Evolutionary conservation across 2,888 invertebrate species (phyloP).

Genomic region (Drosophila emarginata): DNA sequence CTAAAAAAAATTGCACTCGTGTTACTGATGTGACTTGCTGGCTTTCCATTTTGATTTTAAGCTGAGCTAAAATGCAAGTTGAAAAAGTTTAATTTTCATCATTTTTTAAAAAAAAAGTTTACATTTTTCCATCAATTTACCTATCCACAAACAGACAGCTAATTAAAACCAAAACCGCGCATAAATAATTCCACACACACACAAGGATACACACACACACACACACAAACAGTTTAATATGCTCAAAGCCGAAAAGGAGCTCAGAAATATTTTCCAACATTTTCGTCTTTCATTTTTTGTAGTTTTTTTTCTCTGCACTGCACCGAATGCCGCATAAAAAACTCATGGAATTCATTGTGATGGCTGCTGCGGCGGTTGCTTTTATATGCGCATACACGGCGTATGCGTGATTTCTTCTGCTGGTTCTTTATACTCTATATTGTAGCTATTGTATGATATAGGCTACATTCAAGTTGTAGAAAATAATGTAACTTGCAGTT

Average conservation of each 20-base stretch:
- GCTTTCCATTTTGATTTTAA: too few species aligned
- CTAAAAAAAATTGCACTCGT: too few species aligned
- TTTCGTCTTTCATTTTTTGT: neutral
- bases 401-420: slow-evolving; percentile 45
- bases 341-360: neutral
- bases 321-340: neutral
- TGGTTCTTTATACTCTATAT: slow-evolving; percentile 2
- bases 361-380: slow-evolving; percentile 7
- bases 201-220: neutral
- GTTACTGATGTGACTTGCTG: too few species aligned
- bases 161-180: neutral
- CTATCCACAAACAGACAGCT: neutral
- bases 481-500: neutral
- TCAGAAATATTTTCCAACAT: slow-evolving; percentile 2
- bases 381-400: slow-evolving; percentile 8
- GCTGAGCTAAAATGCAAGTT: too few species aligned
- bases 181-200: slow-evolving; percentile 1
- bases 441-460: neutral
- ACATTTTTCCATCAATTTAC: neutral
- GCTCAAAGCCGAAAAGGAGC: slow-evolving; percentile 1
- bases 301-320: neutral
- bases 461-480: neutral
- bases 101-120: neutral
- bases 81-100: neutral
- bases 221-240: slow-evolving; percentile 7